Percentiles rank a stretch among this genome's conserved stretches.
Evolutionary conservation across 2,113 vertebrate species (phyloP).

Genomic region (Oreochromis tanganicae): DNA sequence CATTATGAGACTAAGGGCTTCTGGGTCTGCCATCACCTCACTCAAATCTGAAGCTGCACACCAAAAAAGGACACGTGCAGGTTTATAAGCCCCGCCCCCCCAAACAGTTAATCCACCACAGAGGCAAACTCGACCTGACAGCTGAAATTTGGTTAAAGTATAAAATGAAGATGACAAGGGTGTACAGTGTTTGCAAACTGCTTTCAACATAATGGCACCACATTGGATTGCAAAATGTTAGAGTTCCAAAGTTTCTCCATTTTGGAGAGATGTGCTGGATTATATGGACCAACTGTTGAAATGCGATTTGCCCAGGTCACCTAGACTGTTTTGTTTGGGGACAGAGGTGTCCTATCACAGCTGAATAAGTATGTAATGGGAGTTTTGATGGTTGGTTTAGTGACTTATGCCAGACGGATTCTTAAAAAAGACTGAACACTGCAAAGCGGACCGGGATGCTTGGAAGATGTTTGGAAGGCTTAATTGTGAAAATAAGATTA

Average conservation of each 20-base stretch:
- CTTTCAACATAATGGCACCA: background rate
- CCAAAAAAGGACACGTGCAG: background rate
- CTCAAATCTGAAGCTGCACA: background rate
- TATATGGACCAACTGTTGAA: background rate
- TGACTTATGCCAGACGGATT: background rate
- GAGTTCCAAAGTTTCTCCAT: background rate
- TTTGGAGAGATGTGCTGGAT: background rate
- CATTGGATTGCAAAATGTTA: fast-evolving
- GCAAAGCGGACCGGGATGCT: fast-evolving
- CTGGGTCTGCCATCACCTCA: constrained; percentile 11
- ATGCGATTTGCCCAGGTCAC: background rate
- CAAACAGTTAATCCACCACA: background rate
- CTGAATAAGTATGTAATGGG: background rate
- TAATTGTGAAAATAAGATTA: background rate
- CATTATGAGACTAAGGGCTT: constrained; percentile 52
- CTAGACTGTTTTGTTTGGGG: background rate
- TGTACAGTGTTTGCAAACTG: background rate
- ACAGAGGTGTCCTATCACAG: background rate
- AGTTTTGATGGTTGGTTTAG: background rate
- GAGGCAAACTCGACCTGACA: background rate
- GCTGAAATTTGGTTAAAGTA: background rate
- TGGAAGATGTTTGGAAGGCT: background rate
- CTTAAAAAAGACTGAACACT: background rate
- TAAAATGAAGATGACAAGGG: background rate
- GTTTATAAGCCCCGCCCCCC: background rate